Conservation (phyloP, 2,797 vertebrate genomes). For the Cottoperca gobio region DNA sequence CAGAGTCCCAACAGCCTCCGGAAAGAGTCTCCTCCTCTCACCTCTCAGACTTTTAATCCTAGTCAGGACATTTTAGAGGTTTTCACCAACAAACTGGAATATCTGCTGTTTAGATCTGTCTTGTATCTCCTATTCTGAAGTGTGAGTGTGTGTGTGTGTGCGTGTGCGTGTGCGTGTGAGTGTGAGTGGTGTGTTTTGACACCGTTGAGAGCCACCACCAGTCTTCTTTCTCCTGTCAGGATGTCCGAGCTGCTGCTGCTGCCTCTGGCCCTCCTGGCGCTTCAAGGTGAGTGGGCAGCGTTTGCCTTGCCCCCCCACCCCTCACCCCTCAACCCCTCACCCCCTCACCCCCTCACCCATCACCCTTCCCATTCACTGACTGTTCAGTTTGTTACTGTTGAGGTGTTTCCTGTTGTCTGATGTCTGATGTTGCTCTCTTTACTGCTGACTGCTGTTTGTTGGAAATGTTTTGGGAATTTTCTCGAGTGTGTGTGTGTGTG, state of each 20-base stretch:
- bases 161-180: constrained; percentile 35
- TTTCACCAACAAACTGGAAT: constrained; percentile 23
- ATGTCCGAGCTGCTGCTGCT: constrained; percentile 74
- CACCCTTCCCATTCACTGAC: constrained; percentile 8
- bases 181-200: constrained; percentile 39
- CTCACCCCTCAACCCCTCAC: background rate
- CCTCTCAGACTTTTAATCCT: constrained; percentile 3
- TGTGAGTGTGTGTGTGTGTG: constrained; percentile 29
- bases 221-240: constrained; percentile 58
- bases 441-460: background rate
- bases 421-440: background rate
- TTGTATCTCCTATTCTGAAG: constrained; percentile 30
- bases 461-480: background rate
- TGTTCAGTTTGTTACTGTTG: background rate
- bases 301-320: constrained; percentile 17
- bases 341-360: background rate
- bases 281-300: constrained; percentile 80
- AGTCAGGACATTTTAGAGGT: constrained; percentile 16
- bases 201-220: constrained; percentile 22
- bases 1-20: constrained; percentile 37
- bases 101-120: constrained; percentile 30
- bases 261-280: constrained; percentile 63
- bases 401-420: constrained; percentile 22
- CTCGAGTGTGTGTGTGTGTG: background rate
- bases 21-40: constrained; percentile 23